Percentiles rank a stretch among this genome's conserved stretches.
phyloP scores from a whole-genome alignment of 2,888 invertebrate species.

The Thera britannica region DNA sequence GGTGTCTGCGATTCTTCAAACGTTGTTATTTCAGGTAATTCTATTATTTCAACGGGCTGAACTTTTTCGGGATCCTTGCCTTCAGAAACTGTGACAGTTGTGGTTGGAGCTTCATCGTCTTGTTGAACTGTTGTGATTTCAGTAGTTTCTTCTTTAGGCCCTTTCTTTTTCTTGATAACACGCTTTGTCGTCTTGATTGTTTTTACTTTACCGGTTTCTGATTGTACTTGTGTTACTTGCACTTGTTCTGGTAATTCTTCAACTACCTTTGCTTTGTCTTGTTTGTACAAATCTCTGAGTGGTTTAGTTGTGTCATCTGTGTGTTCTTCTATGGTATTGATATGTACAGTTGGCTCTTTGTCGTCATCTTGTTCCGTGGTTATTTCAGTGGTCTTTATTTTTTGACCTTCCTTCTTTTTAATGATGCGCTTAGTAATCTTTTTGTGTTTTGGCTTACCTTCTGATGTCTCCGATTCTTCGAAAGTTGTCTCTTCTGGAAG shows the following conservation, averaged over 20 bases:
- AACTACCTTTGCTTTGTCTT: slow-evolving; percentile 38
- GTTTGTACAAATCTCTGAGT: slow-evolving; percentile 31
- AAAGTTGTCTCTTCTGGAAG: slow-evolving; percentile 45
- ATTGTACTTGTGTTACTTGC: slow-evolving; percentile 43
- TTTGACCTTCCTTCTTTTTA: slow-evolving; percentile 56
- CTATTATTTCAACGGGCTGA: slow-evolving; percentile 37
- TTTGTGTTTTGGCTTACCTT: slow-evolving; percentile 35
- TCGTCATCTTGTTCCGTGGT: slow-evolving; percentile 1
- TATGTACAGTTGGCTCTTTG: background rate
- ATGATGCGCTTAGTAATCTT: slow-evolving; percentile 35
- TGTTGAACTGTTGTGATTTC: slow-evolving; percentile 41
- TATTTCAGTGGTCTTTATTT: slow-evolving; percentile 29
- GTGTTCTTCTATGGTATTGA: slow-evolving; percentile 35
- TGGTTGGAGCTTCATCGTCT: slow-evolving; percentile 38
- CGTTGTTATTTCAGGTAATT: slow-evolving; percentile 43
- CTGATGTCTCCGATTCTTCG: slow-evolving; percentile 33
- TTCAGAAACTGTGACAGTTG: slow-evolving; percentile 56
- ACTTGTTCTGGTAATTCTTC: slow-evolving; percentile 46
- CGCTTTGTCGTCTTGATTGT: slow-evolving; percentile 48
- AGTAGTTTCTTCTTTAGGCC: slow-evolving; percentile 37
- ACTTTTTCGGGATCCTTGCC: slow-evolving; percentile 53
- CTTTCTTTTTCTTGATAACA: slow-evolving; percentile 30
- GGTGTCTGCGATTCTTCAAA: slow-evolving; percentile 44
- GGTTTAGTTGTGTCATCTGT: slow-evolving; percentile 41
- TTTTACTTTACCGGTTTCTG: slow-evolving; percentile 50